A percentile compares a stretch with the other conserved stretches of the same genome.
These are phyloP conservation scores for Petrocephalus schoutedeni DNA, from an alignment of 2,797 vertebrate species.

Conservation along the genomic window DNA sequence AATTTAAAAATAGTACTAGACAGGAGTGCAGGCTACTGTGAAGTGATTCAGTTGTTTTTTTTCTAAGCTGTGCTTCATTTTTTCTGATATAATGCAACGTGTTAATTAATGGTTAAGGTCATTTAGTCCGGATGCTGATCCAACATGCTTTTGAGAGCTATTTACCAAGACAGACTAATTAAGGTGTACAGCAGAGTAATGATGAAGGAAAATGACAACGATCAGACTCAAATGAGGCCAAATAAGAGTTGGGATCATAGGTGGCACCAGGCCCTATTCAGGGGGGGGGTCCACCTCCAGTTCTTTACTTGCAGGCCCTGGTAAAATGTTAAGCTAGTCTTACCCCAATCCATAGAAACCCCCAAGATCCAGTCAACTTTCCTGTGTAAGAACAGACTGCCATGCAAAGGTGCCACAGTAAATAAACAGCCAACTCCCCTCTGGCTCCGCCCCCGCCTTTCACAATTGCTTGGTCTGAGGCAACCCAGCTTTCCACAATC, in stretches of 20 bases:
- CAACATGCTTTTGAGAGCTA: background rate
- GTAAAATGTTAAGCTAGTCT: background rate
- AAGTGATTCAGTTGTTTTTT: constrained; percentile 5
- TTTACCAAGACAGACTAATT: background rate
- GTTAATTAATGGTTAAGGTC: background rate
- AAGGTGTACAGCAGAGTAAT: background rate
- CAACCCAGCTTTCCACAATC: background rate
- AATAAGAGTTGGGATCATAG: background rate
- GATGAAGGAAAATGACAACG: background rate
- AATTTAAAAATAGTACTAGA: background rate
- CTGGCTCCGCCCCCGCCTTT: background rate
- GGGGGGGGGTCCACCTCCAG: background rate
- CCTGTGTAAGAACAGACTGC: background rate
- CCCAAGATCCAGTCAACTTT: background rate
- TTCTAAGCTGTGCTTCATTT: background rate
- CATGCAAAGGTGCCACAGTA: background rate
- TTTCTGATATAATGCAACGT: background rate
- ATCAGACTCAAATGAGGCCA: background rate
- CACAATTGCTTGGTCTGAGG: background rate
- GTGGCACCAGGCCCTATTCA: background rate
- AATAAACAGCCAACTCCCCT: background rate
- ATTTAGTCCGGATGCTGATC: background rate
- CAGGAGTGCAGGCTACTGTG: background rate
- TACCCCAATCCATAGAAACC: background rate
- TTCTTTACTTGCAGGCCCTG: background rate